A percentile compares a stretch with the other conserved stretches of the same genome.
These are phyloP conservation scores for Porites australiensis DNA, from an alignment of 64 coral and sea anemone genomes.

Conservation along the genomic window DNA sequence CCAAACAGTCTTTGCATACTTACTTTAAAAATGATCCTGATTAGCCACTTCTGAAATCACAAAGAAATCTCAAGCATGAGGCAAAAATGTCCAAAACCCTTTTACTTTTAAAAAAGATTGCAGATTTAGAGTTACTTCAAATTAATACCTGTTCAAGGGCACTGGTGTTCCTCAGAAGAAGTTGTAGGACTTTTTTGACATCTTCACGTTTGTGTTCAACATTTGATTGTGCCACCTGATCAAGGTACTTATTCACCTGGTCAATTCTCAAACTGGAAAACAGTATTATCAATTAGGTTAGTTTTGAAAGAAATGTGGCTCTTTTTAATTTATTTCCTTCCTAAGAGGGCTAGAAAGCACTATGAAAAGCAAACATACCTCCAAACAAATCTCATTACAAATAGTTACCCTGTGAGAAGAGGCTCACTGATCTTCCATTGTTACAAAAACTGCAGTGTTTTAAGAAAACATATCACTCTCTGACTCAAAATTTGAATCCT, in stretches of 20 bases:
- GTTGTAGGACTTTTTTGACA: slow-evolving; percentile 82
- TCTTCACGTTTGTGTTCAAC: slow-evolving; percentile 88
- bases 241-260: slow-evolving; percentile 85
- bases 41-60: slow-evolving; percentile 88
- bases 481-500: too few species aligned
- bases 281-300: too few species aligned
- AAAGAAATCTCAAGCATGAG: background rate
- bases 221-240: slow-evolving; percentile 93
- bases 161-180: slow-evolving; percentile 86
- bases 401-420: too few species aligned
- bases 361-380: too few species aligned
- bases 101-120: too few species aligned
- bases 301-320: too few species aligned
- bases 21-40: slow-evolving; percentile 98
- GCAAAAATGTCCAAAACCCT: background rate
- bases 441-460: too few species aligned
- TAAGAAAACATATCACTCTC: too few species aligned
- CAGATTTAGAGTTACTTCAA: background rate
- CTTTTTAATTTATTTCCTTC: too few species aligned
- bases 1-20: background rate
- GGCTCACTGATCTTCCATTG: too few species aligned
- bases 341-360: too few species aligned
- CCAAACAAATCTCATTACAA: too few species aligned
- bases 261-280: slow-evolving; percentile 80
- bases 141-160: slow-evolving; percentile 85